These are phyloP conservation scores for Stictonetta naevosa DNA, from an alignment of 2,113 vertebrate genomes.

Conservation along the genomic window DNA sequence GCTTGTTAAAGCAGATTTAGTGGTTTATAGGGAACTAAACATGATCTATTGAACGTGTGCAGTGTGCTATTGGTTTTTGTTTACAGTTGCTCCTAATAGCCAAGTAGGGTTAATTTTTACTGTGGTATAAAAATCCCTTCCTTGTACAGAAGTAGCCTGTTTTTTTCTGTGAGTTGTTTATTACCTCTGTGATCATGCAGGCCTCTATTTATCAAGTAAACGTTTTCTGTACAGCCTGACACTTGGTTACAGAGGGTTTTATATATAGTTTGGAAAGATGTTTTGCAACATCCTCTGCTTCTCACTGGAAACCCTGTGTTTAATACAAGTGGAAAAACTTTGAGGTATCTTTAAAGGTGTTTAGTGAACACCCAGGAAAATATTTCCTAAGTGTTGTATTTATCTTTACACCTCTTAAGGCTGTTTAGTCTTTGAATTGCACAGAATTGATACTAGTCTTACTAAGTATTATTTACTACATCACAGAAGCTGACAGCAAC, in stretches of 20 bases:
- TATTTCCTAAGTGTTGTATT: neutral
- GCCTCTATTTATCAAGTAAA: neutral
- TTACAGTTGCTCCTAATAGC: neutral
- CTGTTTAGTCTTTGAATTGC: neutral
- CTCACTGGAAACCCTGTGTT: neutral
- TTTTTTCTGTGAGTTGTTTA: neutral
- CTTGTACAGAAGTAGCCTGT: neutral
- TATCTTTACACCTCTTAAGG: neutral
- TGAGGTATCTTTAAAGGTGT: neutral
- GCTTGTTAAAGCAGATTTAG: conserved; percentile 10
- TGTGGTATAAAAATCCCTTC: neutral
- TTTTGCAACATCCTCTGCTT: neutral
- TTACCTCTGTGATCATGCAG: neutral
- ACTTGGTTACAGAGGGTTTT: neutral
- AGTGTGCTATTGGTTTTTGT: neutral
- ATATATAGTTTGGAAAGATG: neutral
- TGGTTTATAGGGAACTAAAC: neutral
- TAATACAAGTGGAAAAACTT: neutral
- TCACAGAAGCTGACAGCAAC: neutral
- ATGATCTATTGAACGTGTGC: neutral
- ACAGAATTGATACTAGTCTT: neutral
- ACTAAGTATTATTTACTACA: neutral
- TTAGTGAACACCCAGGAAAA: too few relatives aligned
- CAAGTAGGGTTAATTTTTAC: neutral
- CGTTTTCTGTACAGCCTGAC: neutral